A percentile compares a stretch with the other conserved stretches of the same genome.
Conservation (phyloP, 2,888 invertebrate species). For the Coremacera marginata region DNA sequence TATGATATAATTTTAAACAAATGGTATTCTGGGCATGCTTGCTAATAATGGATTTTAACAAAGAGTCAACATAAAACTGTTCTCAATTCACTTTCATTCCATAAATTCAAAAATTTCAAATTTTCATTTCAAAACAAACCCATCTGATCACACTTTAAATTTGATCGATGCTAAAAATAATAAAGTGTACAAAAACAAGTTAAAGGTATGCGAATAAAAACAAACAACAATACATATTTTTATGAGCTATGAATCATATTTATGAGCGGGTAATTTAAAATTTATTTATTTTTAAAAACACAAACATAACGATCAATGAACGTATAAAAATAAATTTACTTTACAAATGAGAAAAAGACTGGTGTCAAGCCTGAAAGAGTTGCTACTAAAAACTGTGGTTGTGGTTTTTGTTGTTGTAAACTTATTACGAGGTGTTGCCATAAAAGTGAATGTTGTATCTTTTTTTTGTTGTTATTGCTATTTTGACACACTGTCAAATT, state of each 20-base stretch:
- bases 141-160: slow-evolving; percentile 17
- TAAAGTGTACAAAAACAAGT: neutral
- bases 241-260: slow-evolving; percentile 68
- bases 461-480: slow-evolving; percentile 21
- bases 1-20: too few relatives aligned
- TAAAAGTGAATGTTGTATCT: neutral
- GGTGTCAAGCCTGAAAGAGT: neutral
- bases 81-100: too few relatives aligned
- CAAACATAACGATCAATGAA: neutral
- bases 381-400: neutral
- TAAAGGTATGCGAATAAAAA: neutral
- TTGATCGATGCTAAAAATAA: neutral
- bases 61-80: too few relatives aligned
- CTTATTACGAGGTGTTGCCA: neutral
- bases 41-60: too few relatives aligned
- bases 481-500: slow-evolving; percentile 44
- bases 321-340: neutral
- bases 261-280: slow-evolving; percentile 55
- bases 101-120: too few relatives aligned
- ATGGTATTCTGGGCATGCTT: too few relatives aligned
- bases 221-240: slow-evolving; percentile 50
- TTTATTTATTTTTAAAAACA: neutral
- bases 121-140: neutral
- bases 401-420: neutral
- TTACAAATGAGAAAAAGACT: neutral